phyloP scores from a whole-genome alignment of 2,113 vertebrate genomes.

The Amphilophus citrinellus region DNA sequence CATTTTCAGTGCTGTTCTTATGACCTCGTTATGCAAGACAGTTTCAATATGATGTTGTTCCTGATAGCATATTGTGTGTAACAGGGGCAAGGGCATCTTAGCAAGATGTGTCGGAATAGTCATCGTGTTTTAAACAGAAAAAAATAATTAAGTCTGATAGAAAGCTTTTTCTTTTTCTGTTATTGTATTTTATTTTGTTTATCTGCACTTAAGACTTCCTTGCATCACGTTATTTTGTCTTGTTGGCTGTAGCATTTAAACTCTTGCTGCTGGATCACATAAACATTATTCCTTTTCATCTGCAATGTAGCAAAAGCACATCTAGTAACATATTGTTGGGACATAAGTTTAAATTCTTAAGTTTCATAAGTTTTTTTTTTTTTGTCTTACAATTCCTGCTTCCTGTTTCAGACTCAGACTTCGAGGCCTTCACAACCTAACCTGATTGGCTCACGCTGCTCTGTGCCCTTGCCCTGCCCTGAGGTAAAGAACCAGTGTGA shows the following conservation, averaged over 20 bases:
- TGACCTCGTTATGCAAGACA: background rate
- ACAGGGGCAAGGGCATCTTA: background rate
- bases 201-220: background rate
- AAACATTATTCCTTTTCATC: background rate
- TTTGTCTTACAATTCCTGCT: slow-evolving; percentile 74
- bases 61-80: background rate
- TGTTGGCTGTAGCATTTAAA: background rate
- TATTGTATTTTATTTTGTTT: background rate
- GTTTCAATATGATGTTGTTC: background rate
- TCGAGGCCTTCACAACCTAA: slow-evolving; percentile 85
- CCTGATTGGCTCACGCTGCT: slow-evolving; percentile 75
- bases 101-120: background rate
- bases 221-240: background rate
- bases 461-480: slow-evolving; percentile 54
- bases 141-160: background rate
- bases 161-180: background rate
- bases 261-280: background rate
- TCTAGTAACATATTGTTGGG: background rate
- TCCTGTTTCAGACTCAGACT: slow-evolving; percentile 86
- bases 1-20: background rate
- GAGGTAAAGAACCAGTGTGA: slow-evolving; percentile 77
- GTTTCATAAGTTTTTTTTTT: background rate
- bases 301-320: background rate
- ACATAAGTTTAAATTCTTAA: background rate
- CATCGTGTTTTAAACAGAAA: background rate